Evolutionary conservation across 2,797 vertebrate genomes (phyloP).

Genomic region (Clamator glandarius): DNA sequence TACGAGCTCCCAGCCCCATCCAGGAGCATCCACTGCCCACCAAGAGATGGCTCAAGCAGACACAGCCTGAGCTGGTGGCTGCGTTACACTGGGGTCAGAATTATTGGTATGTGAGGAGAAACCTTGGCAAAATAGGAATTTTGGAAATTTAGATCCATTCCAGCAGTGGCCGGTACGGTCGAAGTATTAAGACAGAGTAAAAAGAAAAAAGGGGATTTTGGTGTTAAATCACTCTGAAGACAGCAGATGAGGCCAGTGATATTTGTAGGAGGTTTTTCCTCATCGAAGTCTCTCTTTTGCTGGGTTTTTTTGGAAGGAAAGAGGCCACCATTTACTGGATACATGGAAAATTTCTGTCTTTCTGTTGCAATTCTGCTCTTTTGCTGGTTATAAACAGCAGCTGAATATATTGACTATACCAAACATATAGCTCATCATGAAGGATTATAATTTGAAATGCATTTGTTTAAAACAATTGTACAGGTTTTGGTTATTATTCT

Average conservation of each 20-base stretch:
- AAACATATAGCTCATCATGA: not conserved
- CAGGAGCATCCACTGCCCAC: not conserved
- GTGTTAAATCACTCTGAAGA: not conserved
- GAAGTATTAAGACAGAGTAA: not conserved
- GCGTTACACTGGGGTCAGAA: not conserved
- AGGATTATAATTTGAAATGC: not conserved
- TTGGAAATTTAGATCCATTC: not conserved
- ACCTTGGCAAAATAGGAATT: not conserved
- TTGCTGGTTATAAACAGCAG: not conserved
- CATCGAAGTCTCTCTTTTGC: not conserved
- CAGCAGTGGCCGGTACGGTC: not conserved
- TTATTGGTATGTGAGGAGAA: not conserved
- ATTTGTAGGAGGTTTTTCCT: not conserved
- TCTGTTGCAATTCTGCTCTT: not conserved
- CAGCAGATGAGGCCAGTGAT: not conserved
- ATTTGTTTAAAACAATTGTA: not conserved
- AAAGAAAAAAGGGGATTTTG: not conserved
- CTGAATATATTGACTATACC: not conserved
- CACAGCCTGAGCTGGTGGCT: not conserved
- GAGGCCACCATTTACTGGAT: not conserved
- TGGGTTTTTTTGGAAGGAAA: not conserved
- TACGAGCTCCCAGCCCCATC: constrained; percentile 71
- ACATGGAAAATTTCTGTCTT: not conserved
- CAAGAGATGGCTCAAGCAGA: not conserved
- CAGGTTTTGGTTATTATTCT: not conserved